Conservation (phyloP, 2,113 vertebrate species). For the Pachyramphus minor region DNA sequence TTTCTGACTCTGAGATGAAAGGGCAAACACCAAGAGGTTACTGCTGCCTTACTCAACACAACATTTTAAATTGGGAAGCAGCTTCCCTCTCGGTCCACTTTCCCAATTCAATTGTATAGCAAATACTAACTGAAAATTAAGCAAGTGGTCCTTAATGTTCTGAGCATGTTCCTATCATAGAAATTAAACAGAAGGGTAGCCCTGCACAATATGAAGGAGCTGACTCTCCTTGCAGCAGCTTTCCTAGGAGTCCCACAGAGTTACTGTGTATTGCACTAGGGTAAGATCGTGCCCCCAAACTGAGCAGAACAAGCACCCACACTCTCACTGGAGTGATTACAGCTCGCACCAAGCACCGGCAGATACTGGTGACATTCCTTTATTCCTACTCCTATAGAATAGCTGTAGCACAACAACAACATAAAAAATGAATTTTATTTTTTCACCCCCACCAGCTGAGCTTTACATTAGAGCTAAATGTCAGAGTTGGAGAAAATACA, state of each 20-base stretch:
- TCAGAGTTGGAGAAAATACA: background rate
- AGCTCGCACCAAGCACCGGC: background rate
- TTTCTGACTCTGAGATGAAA: background rate
- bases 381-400: slow-evolving; percentile 10
- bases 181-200: background rate
- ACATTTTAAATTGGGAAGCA: background rate
- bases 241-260: background rate
- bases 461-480: background rate
- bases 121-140: background rate
- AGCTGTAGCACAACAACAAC: background rate
- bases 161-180: background rate
- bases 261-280: background rate
- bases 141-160: background rate
- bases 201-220: background rate
- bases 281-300: background rate
- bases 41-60: background rate
- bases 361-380: background rate
- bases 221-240: background rate
- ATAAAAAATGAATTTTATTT: background rate
- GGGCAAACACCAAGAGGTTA: background rate
- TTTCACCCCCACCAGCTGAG: background rate
- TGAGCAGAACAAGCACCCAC: background rate
- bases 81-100: background rate
- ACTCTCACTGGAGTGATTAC: rapidly evolving
- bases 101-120: background rate